Evolutionary conservation across 2,888 invertebrate genomes (phyloP).

Genomic region (Prosapia bicincta): DNA sequence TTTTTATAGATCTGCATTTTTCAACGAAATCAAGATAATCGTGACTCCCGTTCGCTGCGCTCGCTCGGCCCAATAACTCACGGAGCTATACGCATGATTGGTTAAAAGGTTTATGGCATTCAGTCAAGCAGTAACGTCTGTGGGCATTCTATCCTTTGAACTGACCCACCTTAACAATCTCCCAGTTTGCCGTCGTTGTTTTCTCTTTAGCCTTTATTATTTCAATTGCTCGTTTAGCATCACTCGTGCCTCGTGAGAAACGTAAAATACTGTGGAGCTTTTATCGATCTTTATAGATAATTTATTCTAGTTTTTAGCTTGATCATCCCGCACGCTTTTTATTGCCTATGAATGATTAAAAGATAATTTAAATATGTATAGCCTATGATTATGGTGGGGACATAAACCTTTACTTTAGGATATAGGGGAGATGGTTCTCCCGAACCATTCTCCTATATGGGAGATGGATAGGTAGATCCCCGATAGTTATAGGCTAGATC

Average conservation of each 20-base stretch:
- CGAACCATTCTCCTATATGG: no score
- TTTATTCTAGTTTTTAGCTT: no score
- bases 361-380: no score
- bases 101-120: background rate
- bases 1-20: conserved; percentile 1
- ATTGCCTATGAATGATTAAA: no score
- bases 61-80: background rate
- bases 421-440: no score
- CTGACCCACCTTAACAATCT: background rate
- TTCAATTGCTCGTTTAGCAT: background rate
- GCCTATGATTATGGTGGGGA: no score
- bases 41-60: background rate
- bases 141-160: background rate
- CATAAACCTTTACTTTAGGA: no score
- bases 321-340: no score
- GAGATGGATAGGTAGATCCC: no score
- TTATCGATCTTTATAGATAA: background rate
- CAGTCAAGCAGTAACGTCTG: background rate
- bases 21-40: background rate
- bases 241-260: background rate
- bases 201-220: background rate
- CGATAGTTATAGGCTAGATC: no score
- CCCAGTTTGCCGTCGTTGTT: background rate
- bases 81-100: background rate
- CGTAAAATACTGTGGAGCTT: background rate